Evolutionary conservation across 2,888 invertebrate genomes (phyloP).

Genomic region (Spilarctia lutea): DNA sequence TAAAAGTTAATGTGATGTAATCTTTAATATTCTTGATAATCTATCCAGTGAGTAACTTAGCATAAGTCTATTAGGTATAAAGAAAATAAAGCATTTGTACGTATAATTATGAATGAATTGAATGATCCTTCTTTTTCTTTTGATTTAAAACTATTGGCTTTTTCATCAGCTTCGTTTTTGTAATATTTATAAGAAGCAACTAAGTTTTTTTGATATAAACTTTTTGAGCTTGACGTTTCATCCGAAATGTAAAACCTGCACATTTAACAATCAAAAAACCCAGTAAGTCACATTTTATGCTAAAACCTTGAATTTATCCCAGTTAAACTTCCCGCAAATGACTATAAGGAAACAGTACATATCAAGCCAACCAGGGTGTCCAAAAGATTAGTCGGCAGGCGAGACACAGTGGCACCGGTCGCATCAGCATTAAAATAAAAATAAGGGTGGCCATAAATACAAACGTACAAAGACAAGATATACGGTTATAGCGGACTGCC

Average conservation of each 20-base stretch:
- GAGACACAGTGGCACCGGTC: slow-evolving; percentile 82
- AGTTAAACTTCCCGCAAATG: slow-evolving; percentile 20
- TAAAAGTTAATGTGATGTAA: no score
- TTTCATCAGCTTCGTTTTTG: no score
- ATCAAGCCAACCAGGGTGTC: slow-evolving; percentile 55
- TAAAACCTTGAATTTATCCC: neutral
- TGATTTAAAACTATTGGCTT: no score
- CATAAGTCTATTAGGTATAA: no score
- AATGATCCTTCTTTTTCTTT: no score
- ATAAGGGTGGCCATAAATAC: slow-evolving; percentile 84
- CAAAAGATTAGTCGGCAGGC: slow-evolving; percentile 71
- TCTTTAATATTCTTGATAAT: neutral
- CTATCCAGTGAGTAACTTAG: neutral
- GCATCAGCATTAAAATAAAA: slow-evolving; percentile 87
- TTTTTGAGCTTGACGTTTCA: no score
- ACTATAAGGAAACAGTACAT: slow-evolving; percentile 33
- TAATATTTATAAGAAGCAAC: no score
- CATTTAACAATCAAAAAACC: no score
- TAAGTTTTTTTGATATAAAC: no score
- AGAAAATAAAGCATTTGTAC: no score
- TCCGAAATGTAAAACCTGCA: no score
- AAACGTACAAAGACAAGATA: slow-evolving; percentile 83
- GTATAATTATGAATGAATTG: no score
- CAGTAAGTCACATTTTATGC: neutral
- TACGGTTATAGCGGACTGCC: slow-evolving; percentile 80